Base-by-base conservation (phyloP, 2,888 invertebrate genomes). In the Lumbricus terrestris region DNA sequence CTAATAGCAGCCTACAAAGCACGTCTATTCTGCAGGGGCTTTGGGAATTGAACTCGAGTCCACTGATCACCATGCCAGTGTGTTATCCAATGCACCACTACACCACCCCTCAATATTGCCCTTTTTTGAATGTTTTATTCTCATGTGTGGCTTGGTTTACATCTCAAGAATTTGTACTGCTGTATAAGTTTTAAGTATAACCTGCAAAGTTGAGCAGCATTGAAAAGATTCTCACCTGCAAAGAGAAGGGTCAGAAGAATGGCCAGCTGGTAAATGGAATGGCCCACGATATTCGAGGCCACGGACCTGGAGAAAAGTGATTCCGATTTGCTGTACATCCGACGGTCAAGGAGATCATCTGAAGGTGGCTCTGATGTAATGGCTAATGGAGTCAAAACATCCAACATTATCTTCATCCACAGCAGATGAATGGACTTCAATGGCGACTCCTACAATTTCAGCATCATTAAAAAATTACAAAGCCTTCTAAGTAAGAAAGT, bases 371-470 rank as follows among this genome's bases (percentile, higher is more conserved):
- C 85, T 15, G 85, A 85, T 18, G 35, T 37, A 34, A 85, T n/a
- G 37, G 85, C 85, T 23, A 85, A 34, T 13, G 85, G 35, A 1
- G 85, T 18, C 34, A 85, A 35, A 35, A 37, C 34, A 85, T 85
- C 85, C 35, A 85, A 85, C 34, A 85, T 85, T 37, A 85, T 85
- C 37, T 85, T 85, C 37, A 85, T 85, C 85, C 85, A 85, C 85
- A 85, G 35, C 85, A 85, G 37, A 85, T 85, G 85, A 35, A 85
- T 85, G 1, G 85, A 34, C 37, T 35, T 34, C 37, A 85, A 15
- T 0, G 85, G 85, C 13, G 85, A 85, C 35, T 85, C 85, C 85
- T 85, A 37, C 37, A 85, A 85, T 85, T 35, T 35, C 16, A 85
- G 15, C 35, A 85, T 69, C 29, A 69, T n/a, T 69, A 8, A 8